Percentiles rank a stretch among this genome's conserved stretches.
phyloP scores from a whole-genome alignment of 2,888 invertebrate genomes.

The Brachyptera putata region DNA sequence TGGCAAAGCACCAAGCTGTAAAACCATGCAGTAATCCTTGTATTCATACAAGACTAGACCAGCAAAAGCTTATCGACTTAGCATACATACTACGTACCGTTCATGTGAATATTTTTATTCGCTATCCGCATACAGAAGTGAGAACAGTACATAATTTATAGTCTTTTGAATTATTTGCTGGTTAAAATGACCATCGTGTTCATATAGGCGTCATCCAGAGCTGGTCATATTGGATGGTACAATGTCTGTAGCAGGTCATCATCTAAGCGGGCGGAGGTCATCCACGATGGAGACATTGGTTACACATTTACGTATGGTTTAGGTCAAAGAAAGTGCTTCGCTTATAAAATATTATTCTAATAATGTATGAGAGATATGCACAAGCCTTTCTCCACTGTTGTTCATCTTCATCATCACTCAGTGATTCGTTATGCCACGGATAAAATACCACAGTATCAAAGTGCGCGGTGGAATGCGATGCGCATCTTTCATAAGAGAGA shows the following conservation, averaged over 20 bases:
- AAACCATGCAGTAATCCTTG: too few relatives aligned
- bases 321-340: constrained; percentile 5
- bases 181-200: background rate
- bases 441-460: background rate
- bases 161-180: too few relatives aligned
- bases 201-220: background rate
- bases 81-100: too few relatives aligned
- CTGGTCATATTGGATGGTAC: background rate
- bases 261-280: background rate
- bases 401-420: background rate
- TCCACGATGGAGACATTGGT: background rate
- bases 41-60: too few relatives aligned
- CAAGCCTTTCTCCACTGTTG: background rate
- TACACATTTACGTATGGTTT: background rate
- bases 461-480: background rate
- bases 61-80: too few relatives aligned
- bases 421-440: background rate
- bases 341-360: background rate
- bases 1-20: too few relatives aligned
- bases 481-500: background rate
- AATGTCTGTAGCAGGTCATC: background rate
- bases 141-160: too few relatives aligned
- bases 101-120: too few relatives aligned
- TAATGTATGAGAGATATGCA: background rate
- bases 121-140: too few relatives aligned